Percentiles rank a stretch among this genome's conserved stretches.
phyloP scores from a whole-genome alignment of 2,113 vertebrate genomes.

The Monopterus albus region DNA sequence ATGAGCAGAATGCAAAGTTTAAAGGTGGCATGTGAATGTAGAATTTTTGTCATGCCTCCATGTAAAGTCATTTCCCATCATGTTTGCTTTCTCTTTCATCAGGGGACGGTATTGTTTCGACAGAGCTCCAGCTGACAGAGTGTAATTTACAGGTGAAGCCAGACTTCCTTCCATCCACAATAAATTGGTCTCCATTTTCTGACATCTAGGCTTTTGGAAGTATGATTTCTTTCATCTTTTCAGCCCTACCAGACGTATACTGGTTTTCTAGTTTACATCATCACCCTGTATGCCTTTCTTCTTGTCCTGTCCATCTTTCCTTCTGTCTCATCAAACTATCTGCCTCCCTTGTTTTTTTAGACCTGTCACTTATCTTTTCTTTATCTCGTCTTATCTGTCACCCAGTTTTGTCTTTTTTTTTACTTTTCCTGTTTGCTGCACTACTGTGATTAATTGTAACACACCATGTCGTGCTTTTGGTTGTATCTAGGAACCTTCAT shows the following conservation, averaged over 20 bases:
- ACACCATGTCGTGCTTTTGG: constrained; percentile 35
- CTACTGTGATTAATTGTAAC: constrained; percentile 45
- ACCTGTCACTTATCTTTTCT: constrained; percentile 53
- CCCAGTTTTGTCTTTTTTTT: constrained; percentile 35
- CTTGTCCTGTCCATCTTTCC: constrained; percentile 35
- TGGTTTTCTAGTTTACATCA: constrained; percentile 62
- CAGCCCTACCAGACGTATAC: constrained; percentile 54
- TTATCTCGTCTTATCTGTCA: constrained; percentile 47
- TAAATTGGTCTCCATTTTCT: constrained; percentile 78
- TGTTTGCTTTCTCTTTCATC: constrained; percentile 67
- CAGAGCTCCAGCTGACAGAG: constrained; percentile 48
- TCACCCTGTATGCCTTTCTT: constrained; percentile 40
- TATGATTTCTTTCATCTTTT: constrained; percentile 78
- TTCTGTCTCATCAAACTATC: constrained; percentile 50
- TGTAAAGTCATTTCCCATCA: constrained; percentile 54
- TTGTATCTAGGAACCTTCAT: constrained; percentile 17
- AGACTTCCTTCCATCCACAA: constrained; percentile 67
- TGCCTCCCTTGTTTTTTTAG: constrained; percentile 3
- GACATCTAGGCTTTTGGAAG: constrained; percentile 74
- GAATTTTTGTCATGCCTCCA: constrained; percentile 19
- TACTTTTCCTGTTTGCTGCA: constrained; percentile 21
- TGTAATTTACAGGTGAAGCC: constrained; percentile 77
- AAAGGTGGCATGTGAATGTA: constrained; percentile 16
- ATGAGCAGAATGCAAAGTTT: constrained; percentile 38
- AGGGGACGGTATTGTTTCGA: constrained; percentile 59